phyloP scores from a whole-genome alignment of 2,797 vertebrate genomes.

The Erethizon dorsatum region DNA sequence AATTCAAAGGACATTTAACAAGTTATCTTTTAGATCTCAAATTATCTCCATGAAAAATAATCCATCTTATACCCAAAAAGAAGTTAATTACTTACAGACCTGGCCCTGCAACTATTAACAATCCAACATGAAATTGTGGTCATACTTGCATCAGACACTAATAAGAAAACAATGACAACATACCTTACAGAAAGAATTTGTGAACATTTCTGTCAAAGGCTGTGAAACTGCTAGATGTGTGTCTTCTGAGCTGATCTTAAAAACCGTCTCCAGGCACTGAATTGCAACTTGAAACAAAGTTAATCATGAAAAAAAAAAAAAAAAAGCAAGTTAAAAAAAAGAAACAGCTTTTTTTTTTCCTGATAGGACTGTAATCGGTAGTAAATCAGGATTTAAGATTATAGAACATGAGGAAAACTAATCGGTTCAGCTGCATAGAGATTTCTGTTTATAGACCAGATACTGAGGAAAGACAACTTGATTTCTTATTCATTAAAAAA shows the following conservation, averaged over 20 bases:
- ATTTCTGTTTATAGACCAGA: slow-evolving; percentile 77
- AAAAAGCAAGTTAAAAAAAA: slow-evolving; percentile 64
- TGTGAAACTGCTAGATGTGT: slow-evolving; percentile 94
- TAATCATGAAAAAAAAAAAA: slow-evolving; percentile 66
- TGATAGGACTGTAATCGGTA: slow-evolving; percentile 59
- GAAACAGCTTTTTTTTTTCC: not conserved
- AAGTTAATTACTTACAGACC: slow-evolving; percentile 43
- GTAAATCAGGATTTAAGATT: slow-evolving; percentile 72
- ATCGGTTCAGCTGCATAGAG: slow-evolving; percentile 61
- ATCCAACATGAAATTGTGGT: slow-evolving; percentile 16
- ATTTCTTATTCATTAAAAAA: slow-evolving; percentile 69
- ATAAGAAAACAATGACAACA: slow-evolving; percentile 71
- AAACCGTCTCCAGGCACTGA: slow-evolving; percentile 99
- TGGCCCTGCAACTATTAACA: slow-evolving; percentile 19
- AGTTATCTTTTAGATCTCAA: not conserved
- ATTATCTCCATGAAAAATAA: not conserved
- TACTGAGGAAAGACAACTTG: slow-evolving; percentile 52
- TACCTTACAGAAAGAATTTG: slow-evolving; percentile 96
- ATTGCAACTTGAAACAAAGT: slow-evolving; percentile 93
- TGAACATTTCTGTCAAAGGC: slow-evolving; percentile 96
- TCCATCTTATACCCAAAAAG: not conserved
- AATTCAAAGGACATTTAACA: slow-evolving; percentile 12
- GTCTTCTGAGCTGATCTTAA: slow-evolving; percentile 96
- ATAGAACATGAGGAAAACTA: slow-evolving; percentile 77
- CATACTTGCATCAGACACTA: slow-evolving; percentile 32